These are phyloP conservation scores for Psix sp. DNA, from an alignment of 1,140 invertebrate species.

Conservation along the genomic window DNA sequence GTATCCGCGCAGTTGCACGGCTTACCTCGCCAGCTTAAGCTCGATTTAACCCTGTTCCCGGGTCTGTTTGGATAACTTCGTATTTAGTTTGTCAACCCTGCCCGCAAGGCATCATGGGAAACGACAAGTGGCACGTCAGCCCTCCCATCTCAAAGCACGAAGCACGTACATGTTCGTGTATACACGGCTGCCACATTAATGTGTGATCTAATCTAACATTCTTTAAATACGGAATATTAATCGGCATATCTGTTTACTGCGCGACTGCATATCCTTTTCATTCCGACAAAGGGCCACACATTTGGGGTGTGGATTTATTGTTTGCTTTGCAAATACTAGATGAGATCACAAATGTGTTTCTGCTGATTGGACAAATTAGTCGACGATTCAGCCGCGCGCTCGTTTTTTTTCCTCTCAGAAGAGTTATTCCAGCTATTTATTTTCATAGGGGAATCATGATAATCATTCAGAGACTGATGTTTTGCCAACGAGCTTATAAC, in stretches of 20 bases:
- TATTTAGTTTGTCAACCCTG: slow-evolving; percentile 77
- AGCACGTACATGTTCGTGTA: slow-evolving; percentile 40
- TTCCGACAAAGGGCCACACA: neutral
- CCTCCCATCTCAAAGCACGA: slow-evolving; percentile 30
- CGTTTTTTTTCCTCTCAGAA: neutral
- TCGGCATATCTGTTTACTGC: slow-evolving; percentile 31
- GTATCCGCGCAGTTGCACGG: slow-evolving; percentile 43
- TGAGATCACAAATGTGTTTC: slow-evolving; percentile 6
- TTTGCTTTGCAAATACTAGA: slow-evolving; percentile 40
- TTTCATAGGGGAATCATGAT: slow-evolving; percentile 4
- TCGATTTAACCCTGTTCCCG: slow-evolving; percentile 74
- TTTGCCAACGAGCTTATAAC: too few species aligned
- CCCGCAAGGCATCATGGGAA: slow-evolving; percentile 75
- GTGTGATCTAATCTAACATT: slow-evolving; percentile 53
- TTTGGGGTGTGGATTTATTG: slow-evolving; percentile 21
- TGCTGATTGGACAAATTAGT: slow-evolving; percentile 10
- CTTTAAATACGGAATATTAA: slow-evolving; percentile 58
- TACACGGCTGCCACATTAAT: slow-evolving; percentile 32
- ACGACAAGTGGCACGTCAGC: slow-evolving; percentile 72
- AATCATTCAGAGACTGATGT: too few species aligned
- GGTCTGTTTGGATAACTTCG: slow-evolving; percentile 72
- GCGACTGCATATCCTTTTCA: slow-evolving; percentile 20
- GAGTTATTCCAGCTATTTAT: slow-evolving; percentile 5
- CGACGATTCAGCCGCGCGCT: slow-evolving; percentile 5
- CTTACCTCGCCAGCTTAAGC: slow-evolving; percentile 64